These are phyloP conservation scores for Sycophila sp. DNA, from an alignment of 1,140 invertebrate species.

Conservation along the genomic window DNA sequence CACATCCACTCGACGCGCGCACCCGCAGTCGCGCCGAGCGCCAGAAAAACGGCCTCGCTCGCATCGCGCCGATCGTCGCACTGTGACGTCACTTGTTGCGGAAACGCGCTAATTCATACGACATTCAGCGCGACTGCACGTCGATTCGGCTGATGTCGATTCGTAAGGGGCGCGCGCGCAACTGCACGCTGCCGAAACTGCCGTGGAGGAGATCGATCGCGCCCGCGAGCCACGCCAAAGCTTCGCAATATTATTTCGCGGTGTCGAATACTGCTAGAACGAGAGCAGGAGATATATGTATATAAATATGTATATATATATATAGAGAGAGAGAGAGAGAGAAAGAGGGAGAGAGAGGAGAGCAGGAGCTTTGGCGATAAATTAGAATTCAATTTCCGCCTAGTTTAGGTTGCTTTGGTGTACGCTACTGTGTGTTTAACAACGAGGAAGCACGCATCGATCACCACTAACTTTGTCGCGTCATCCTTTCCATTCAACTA, in stretches of 20 bases:
- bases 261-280: too few relatives aligned
- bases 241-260: constrained; percentile 1
- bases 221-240: not conserved
- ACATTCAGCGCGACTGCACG: constrained; percentile 6
- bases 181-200: not conserved
- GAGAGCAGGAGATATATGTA: too few relatives aligned
- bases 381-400: constrained; percentile 38
- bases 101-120: constrained; percentile 61
- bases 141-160: not conserved
- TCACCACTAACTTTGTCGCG: constrained; percentile 50
- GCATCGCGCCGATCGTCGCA: constrained; percentile 37
- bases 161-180: not conserved
- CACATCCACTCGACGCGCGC: not conserved
- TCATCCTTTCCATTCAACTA: constrained; percentile 48
- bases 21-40: too few relatives aligned
- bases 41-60: constrained; percentile 32
- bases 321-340: too few relatives aligned
- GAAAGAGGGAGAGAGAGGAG: constrained; percentile 26
- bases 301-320: too few relatives aligned
- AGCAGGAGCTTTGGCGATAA: constrained; percentile 7
- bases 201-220: constrained; percentile 30
- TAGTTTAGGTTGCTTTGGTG: not conserved
- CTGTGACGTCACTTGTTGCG: constrained; percentile 59
- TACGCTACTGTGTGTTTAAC: not conserved
- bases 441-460: constrained; percentile 49